These are phyloP conservation scores for Idris sp. DNA, from an alignment of 1,140 invertebrate genomes.

Conservation along the genomic window DNA sequence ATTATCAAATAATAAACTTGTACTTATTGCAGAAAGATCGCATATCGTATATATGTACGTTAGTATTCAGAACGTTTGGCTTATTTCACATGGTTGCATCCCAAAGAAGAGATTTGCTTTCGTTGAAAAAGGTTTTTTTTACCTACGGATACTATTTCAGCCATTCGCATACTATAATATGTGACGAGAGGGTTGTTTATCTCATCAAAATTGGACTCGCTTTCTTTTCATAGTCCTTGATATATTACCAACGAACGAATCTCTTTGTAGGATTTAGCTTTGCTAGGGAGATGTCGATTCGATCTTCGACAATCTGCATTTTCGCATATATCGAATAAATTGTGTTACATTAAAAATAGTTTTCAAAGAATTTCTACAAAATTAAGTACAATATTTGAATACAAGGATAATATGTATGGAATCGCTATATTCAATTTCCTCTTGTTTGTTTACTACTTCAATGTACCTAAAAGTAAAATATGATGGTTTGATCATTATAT, in stretches of 20 bases:
- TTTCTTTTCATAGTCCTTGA: conserved; percentile 64
- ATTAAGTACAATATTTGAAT: not conserved
- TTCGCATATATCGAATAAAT: conserved; percentile 58
- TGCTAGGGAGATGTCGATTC: conserved; percentile 71
- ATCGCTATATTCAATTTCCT: no score
- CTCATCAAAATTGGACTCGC: conserved; percentile 76
- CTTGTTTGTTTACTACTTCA: no score
- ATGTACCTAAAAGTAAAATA: no score
- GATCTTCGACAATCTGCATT: conserved; percentile 63
- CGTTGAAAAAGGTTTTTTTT: conserved; percentile 73
- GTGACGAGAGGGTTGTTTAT: conserved; percentile 71
- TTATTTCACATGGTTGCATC: conserved; percentile 76
- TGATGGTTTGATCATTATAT: no score
- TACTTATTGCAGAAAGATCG: conserved; percentile 63
- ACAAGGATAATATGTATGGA: no score
- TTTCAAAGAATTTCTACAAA: not conserved
- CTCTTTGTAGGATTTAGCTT: conserved; percentile 76
- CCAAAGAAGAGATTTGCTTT: conserved; percentile 78
- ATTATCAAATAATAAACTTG: conserved; percentile 56
- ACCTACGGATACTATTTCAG: conserved; percentile 63
- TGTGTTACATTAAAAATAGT: conserved; percentile 12
- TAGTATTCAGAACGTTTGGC: conserved; percentile 77
- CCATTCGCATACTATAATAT: conserved; percentile 64
- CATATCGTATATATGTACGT: conserved; percentile 71
- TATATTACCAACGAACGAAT: conserved; percentile 55